Evolutionary conservation across 2,797 vertebrate species (phyloP), one percentile per base, ranked within the genome.

Genomic region (Cuniculus paca): DNA sequence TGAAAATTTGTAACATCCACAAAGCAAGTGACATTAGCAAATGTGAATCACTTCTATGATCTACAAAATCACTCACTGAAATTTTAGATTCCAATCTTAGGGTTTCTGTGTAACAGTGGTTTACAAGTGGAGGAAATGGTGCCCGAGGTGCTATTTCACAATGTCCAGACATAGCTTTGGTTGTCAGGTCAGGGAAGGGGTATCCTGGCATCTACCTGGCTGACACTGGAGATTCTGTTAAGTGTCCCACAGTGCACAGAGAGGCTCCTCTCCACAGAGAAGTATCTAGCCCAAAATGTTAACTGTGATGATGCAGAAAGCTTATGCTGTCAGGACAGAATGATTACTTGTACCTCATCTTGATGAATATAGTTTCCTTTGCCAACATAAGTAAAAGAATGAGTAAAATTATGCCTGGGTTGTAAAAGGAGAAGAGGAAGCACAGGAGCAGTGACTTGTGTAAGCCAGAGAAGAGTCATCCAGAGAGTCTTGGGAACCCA

Each of bases 191-290:
- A 31, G 72, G 42, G 26, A 28, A 13, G 72, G 22, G 70, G 39
- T 74, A 24, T 72, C 26, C 13, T 28, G 31, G 75, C 26, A 3
- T 26, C 12, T 1, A 13, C 31, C 12, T 7, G 34, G 48, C 48
- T 1, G 48, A 63, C 26, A 1, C 6, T 11, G 3, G 60, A 16
- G 39, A 42, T 34, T 19, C 36, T 28, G 14, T 36, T 17, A 14
- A 45, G 48, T 19, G 8, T 6, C 13, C 48, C 13, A 1, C 2
- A 11, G 1, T 1, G 26, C 2, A 5, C 1, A n/a, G n/a, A 72
- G 28, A 39, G 45, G 36, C 31, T 22, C 52, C 7, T 24, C 10
- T 11, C 11, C 2, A 9, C 31, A 39, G 31, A 58, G 72, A 16
- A 10, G 14, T 12, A 24, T 5, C 26, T 7, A 72, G 39, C 48